A percentile compares a stretch with the other conserved stretches of the same genome.
phyloP scores from a whole-genome alignment of 1,140 invertebrate species.

The Drosophila lini region DNA sequence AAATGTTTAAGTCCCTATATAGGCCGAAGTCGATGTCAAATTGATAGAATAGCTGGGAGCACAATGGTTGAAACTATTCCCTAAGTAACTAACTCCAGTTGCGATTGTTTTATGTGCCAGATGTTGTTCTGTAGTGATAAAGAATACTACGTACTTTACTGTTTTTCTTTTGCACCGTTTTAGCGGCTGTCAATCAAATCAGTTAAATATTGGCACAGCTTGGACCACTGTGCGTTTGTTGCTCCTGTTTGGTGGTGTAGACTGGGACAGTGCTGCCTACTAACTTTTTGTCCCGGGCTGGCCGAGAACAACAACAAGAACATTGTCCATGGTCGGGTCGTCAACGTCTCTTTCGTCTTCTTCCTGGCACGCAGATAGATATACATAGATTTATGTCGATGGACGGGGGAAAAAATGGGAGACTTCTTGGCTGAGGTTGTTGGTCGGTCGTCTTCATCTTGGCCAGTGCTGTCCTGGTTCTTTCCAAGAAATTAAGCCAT shows the following conservation, averaged over 20 bases:
- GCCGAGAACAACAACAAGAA: slow-evolving; percentile 59
- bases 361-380: slow-evolving; percentile 36
- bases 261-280: slow-evolving; percentile 12
- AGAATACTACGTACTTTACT: slow-evolving; percentile 1
- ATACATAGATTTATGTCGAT: slow-evolving; percentile 19
- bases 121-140: slow-evolving; percentile 9
- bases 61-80: slow-evolving; percentile 30
- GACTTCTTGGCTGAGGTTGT: background rate
- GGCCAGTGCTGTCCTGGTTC: slow-evolving; percentile 1
- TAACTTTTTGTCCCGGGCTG: slow-evolving; percentile 35
- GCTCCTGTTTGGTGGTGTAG: slow-evolving; percentile 13
- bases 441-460: slow-evolving; percentile 2
- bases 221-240: slow-evolving; percentile 49
- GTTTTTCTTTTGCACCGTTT: background rate
- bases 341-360: slow-evolving; percentile 29
- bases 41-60: background rate
- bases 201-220: slow-evolving; percentile 41
- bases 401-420: background rate
- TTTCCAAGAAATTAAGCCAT: background rate
- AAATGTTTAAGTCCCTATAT: slow-evolving; percentile 27
- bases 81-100: slow-evolving; percentile 16
- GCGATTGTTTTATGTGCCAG: slow-evolving; percentile 17
- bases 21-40: background rate
- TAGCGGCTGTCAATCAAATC: slow-evolving; percentile 35
- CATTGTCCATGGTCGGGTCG: slow-evolving; percentile 74